Base-by-base conservation (phyloP, 2,888 invertebrate species). In the Netelia fuscicornis region DNA sequence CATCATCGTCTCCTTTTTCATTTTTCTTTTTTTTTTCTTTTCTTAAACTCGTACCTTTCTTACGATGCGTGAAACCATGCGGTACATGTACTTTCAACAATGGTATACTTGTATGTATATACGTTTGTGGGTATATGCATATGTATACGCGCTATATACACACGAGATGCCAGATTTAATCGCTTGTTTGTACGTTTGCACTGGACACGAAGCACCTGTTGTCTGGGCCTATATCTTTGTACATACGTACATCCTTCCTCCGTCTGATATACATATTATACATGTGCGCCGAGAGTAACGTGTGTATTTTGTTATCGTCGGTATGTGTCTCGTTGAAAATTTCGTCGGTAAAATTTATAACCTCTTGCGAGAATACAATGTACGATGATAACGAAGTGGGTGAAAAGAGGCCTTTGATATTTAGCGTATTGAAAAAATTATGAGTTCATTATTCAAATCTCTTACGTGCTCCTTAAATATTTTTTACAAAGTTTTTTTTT, bases 1-100 rank as follows among this genome's bases (percentile, higher is more conserved):
- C 17, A 13, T 58, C 48, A 48, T 48, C 48, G 10, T 48, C 3
- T 48, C 13, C 48, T 8, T 13, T 2, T 13, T 2, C 9, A 23
- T 58, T 13, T 20, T 60, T 30, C 71, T 76, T 60, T 60, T 80
- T 80, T 74, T 71, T 80, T 80, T 74, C 67, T 72, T 20, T 77
- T 74, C 52, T 77, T 62, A 25, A 62, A 13, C 62, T 70, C 70
- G 70, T 78, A 78, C 68, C 6, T 68, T 78, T 70, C 60, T 62
- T 62, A 70, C 67, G 52, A 71, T 67, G 67, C 75, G 62, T 75
- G 60, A 72, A 65, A 79, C 72, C 67, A 48, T 52, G 67, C 74
- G 56, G 77, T 48, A 77, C 52, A 17, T 42, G 58, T 48, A 48
- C 58, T 42, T 67, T 60, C 56, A 70, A 56, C 74, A 64, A 54